Evolutionary conservation across 2,888 invertebrate species (phyloP).

Genomic region (Margaritifera margaritifera): DNA sequence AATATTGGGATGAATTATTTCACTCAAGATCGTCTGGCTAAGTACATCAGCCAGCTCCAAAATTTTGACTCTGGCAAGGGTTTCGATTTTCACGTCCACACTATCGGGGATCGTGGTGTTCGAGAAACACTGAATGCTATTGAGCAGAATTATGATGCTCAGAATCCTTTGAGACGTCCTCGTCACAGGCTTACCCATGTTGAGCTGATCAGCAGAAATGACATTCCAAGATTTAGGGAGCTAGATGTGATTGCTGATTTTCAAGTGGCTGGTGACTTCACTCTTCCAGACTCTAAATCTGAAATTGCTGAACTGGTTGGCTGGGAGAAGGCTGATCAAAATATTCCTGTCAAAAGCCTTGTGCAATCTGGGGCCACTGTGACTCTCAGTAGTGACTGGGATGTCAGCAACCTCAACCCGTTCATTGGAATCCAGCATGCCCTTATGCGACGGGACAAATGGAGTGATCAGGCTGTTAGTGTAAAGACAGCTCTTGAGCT

Average conservation of each 20-base stretch:
- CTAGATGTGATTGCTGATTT: conserved; percentile 33
- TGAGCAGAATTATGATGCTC: background rate
- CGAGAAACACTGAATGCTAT: conserved; percentile 28
- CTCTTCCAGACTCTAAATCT: conserved; percentile 8
- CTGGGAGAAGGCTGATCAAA: conserved; percentile 4
- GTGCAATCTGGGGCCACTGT: conserved; percentile 14
- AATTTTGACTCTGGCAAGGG: conserved; percentile 14
- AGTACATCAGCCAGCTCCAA: conserved; percentile 24
- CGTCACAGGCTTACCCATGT: conserved; percentile 31
- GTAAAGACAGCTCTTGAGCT: conserved; percentile 23
- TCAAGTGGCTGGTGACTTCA: conserved; percentile 29
- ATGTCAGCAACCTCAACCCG: conserved; percentile 31
- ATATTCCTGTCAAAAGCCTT: conserved; percentile 22
- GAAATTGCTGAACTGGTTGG: conserved; percentile 20
- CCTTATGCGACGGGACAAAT: too few relatives aligned
- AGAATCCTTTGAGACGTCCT: background rate
- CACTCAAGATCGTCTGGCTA: conserved; percentile 11
- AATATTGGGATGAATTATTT: conserved; percentile 35
- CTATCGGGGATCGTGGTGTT: conserved; percentile 33
- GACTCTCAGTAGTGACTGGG: conserved; percentile 38
- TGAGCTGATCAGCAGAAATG: conserved; percentile 15
- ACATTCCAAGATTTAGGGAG: conserved; percentile 13
- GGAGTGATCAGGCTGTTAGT: conserved; percentile 7
- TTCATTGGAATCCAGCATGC: conserved; percentile 24
- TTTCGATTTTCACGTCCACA: conserved; percentile 32